Conservation (phyloP, 2,797 vertebrate species). For the Meriones psammophilus region DNA sequence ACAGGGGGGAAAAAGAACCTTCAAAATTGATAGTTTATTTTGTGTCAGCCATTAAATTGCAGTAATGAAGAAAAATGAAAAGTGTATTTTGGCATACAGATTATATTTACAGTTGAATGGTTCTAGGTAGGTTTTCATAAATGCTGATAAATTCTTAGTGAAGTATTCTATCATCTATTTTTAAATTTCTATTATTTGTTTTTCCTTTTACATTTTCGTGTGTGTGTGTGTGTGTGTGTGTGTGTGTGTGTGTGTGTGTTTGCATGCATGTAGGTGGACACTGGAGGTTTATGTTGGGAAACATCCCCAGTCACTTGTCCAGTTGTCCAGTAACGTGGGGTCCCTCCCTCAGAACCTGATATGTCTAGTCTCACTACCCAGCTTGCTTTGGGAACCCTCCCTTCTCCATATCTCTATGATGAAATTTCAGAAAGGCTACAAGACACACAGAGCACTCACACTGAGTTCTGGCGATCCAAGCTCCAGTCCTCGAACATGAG, state of each 20-base stretch:
- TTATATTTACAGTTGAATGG: constrained; percentile 18
- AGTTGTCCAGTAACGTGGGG: not conserved
- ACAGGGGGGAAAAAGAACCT: not conserved
- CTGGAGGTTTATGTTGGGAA: not conserved
- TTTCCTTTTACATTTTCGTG: not conserved
- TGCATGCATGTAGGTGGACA: not conserved
- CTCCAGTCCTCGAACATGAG: not conserved
- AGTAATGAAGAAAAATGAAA: not conserved
- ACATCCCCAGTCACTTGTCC: not conserved
- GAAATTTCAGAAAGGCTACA: not conserved
- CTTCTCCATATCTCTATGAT: not conserved
- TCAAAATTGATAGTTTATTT: not conserved
- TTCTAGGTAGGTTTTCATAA: not conserved
- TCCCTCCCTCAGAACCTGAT: not conserved
- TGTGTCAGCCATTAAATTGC: not conserved
- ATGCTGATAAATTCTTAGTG: not conserved
- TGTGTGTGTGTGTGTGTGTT: not conserved
- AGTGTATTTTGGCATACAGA: constrained; percentile 42
- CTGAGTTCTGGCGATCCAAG: not conserved
- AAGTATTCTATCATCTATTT: not conserved
- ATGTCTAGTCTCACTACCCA: not conserved
- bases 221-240: not conserved
- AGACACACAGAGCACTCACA: not conserved
- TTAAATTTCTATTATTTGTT: not conserved
- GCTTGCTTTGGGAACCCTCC: not conserved